Evolutionary conservation across 2,888 invertebrate species (phyloP).

Genomic region (Mythimna ferrago): DNA sequence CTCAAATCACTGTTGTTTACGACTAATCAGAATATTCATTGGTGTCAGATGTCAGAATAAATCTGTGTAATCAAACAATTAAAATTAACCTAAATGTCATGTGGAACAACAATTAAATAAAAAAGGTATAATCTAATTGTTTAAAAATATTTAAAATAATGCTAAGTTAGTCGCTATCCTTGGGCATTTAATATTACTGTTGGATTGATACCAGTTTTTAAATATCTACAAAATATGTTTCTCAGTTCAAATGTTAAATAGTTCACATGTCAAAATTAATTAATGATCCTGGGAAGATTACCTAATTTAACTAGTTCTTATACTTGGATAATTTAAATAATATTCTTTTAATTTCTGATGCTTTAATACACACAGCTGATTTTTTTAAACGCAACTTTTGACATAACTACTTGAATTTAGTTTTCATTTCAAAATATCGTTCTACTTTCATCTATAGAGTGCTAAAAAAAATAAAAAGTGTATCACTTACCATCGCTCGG

Average conservation of each 20-base stretch:
- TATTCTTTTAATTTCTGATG: not conserved
- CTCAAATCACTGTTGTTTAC: conserved; percentile 4
- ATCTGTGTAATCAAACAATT: conserved; percentile 27
- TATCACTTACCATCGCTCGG: conserved; percentile 80
- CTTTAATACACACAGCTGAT: not conserved
- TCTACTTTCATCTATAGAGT: not conserved
- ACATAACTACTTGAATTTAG: not conserved
- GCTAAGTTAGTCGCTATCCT: not conserved
- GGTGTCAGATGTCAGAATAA: conserved; percentile 40
- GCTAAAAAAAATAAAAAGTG: not conserved
- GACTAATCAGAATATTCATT: conserved; percentile 36
- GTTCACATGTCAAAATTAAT: conserved; percentile 29
- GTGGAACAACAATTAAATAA: not conserved
- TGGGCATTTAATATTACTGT: not conserved
- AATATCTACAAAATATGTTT: not conserved
- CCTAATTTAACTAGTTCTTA: not conserved
- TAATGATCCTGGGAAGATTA: conserved; percentile 14
- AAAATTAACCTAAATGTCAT: conserved; percentile 20
- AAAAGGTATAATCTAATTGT: conserved; percentile 7
- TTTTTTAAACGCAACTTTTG: not conserved
- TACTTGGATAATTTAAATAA: not conserved
- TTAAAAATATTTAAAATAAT: conserved; percentile 12
- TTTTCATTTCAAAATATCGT: not conserved
- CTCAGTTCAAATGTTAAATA: conserved; percentile 9
- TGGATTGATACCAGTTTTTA: not conserved